Base-by-base conservation (phyloP, 2,797 vertebrate species). In the Anguilla megastoma region DNA sequence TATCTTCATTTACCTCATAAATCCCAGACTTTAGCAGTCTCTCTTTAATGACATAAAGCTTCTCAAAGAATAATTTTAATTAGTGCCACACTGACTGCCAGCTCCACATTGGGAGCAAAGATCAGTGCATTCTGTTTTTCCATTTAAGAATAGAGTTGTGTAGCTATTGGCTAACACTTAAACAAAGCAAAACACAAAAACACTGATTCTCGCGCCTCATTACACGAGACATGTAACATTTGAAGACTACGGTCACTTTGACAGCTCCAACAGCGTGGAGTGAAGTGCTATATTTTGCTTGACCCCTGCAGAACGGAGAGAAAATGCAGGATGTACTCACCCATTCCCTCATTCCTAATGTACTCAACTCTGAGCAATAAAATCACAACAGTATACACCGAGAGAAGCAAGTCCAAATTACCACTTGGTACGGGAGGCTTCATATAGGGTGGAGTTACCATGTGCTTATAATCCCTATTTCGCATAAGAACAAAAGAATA, bases 11-110 rank as follows among this genome's bases (percentile, higher is more conserved):
- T 86, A 16, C 36, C 58, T 48, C 56, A 41, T 1, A 36, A 2
- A 66, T 86, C 60, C 85, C 58, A 63, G 27, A 33, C 52, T 60
- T 16, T 27, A 27, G 10, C 12, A 58, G 58, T 3, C 48, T 66
- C 56, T 86, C 60, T n/a, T 66, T n/a, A 63, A 63, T 66, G 36
- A 86, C 85, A 66, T 36, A n/a, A 48, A 45, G 21, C 36, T n/a
- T 69, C 33, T 24, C 36, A n/a, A 66, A 36, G 21, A 12, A 86
- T 33, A 50, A 63, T 86, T 63, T 45, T 41, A 48, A 86, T 63
- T 66, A 69, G 36, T 24, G 33, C 56, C 14, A 60, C 84, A 33
- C 56, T 21, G 58, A n/a, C 58, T 85, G 58, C 7, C 21, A 24
- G 58, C 56, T 69, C 60, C 24, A 30, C 50, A 84, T 45, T 21